Conservation (phyloP, 2,113 vertebrate genomes). For the Phrynocephalus versicolor region DNA sequence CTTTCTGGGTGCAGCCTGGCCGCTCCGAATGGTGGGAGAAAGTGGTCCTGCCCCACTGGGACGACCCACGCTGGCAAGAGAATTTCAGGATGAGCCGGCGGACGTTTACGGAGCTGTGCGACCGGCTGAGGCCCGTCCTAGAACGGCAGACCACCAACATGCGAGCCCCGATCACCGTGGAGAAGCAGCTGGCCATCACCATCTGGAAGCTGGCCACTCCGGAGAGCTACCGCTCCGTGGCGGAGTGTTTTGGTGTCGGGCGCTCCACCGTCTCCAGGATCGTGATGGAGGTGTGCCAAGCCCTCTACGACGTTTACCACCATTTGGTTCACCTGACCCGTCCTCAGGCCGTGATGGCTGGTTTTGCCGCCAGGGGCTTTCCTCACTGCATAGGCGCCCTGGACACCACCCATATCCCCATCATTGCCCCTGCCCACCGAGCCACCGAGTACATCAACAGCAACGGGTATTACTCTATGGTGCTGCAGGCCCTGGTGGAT, state of each 20-base stretch:
- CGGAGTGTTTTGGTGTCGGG: constrained; percentile 16
- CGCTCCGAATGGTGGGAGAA: constrained; percentile 34
- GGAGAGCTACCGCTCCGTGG: constrained; percentile 21
- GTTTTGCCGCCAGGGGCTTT: constrained; percentile 16
- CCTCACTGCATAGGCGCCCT: constrained; percentile 22
- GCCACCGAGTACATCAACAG: constrained; percentile 31
- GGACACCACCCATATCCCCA: constrained; percentile 11
- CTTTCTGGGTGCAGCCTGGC: constrained; percentile 31
- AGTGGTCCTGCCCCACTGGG: constrained; percentile 30
- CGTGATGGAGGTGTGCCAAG: constrained; percentile 32
- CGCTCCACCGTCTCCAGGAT: constrained; percentile 27
- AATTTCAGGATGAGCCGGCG: constrained; percentile 31
- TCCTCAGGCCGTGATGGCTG: constrained; percentile 13
- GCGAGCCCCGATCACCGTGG: constrained; percentile 16
- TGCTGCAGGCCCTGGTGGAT: constrained; percentile 20
- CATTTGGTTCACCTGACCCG: constrained; percentile 8
- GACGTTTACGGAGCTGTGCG: constrained; percentile 25
- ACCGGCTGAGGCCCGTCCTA: constrained; percentile 10
- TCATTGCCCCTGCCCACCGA: constrained; percentile 26
- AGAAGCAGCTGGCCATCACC: constrained; percentile 26
- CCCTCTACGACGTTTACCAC: constrained; percentile 17
- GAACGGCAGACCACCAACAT: constrained; percentile 35
- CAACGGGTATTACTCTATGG: constrained; percentile 26
- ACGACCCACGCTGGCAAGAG: constrained; percentile 11
- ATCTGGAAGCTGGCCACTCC: constrained; percentile 34